A percentile compares a stretch with the other conserved stretches of the same genome.
These are phyloP conservation scores for Lindbergichthys nudifrons DNA, from an alignment of 2,797 vertebrate species.

Conservation along the genomic window DNA sequence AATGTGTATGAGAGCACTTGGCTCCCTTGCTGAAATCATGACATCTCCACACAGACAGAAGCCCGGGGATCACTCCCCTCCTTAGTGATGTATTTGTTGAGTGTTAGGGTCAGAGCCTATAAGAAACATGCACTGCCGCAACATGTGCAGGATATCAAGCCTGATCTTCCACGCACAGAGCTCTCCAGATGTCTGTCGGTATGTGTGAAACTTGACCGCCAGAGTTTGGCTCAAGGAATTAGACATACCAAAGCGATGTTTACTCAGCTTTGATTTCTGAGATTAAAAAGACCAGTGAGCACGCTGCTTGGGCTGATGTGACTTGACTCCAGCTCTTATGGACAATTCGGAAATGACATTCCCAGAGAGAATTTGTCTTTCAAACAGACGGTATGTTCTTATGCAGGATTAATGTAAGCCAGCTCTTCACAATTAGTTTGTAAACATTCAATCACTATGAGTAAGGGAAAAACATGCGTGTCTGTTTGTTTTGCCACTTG, in stretches of 20 bases:
- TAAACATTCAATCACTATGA: conserved; percentile 78
- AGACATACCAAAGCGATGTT: conserved; percentile 78
- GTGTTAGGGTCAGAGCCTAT: conserved; percentile 65
- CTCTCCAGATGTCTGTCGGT: conserved; percentile 77
- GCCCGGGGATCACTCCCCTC: conserved; percentile 56
- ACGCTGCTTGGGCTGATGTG: conserved; percentile 54
- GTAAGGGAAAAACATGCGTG: conserved; percentile 40
- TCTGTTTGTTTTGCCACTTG: conserved; percentile 73
- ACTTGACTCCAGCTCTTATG: conserved; percentile 58
- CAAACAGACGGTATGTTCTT: conserved; percentile 56
- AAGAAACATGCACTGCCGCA: conserved; percentile 46
- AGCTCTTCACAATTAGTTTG: conserved; percentile 71
- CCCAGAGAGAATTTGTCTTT: conserved; percentile 55
- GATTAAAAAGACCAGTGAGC: conserved; percentile 77
- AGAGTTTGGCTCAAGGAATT: conserved; percentile 72
- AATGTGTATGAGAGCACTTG: conserved; percentile 50
- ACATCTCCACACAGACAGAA: conserved; percentile 76
- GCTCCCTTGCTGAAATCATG: conserved; percentile 45
- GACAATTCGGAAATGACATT: conserved; percentile 63
- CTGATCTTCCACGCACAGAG: conserved; percentile 60
- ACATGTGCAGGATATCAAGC: conserved; percentile 76
- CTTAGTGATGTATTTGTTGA: conserved; percentile 65
- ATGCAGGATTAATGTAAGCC: conserved; percentile 56
- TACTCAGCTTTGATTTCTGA: conserved; percentile 83
- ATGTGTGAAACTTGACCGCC: conserved; percentile 79